A percentile compares a stretch with the other conserved stretches of the same genome.
phyloP scores from a whole-genome alignment of 2,888 invertebrate genomes.

The Pediacus dermestoides region DNA sequence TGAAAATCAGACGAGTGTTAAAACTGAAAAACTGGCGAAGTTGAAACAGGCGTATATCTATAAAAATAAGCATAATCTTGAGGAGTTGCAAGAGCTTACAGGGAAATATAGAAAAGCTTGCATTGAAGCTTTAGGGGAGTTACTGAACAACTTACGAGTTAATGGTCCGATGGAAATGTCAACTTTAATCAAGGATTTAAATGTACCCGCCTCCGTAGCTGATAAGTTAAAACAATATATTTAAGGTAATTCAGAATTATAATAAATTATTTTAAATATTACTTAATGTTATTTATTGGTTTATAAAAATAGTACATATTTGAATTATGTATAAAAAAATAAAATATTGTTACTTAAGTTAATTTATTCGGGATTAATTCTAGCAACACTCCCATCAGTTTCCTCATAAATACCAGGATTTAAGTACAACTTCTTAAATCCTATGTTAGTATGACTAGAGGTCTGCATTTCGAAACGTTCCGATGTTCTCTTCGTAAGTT shows the following conservation, averaged over 20 bases:
- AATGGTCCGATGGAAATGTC: constrained; percentile 49
- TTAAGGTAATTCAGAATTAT: constrained; percentile 9
- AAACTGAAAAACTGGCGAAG: constrained; percentile 24
- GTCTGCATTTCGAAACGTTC: constrained; percentile 54
- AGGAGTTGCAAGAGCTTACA: constrained; percentile 52
- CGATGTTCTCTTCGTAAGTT: constrained; percentile 48
- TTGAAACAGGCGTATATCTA: constrained; percentile 29
- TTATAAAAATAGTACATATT: too few species aligned
- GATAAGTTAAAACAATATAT: constrained; percentile 12
- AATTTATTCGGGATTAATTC: too few species aligned
- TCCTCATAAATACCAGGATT: constrained; percentile 59
- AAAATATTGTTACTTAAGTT: too few species aligned
- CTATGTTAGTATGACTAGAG: constrained; percentile 60
- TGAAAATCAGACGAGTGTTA: constrained; percentile 23
- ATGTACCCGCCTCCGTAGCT: constrained; percentile 46
- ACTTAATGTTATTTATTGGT: too few species aligned
- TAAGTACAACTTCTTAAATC: constrained; percentile 63
- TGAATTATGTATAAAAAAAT: too few species aligned
- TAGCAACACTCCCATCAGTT: neutral
- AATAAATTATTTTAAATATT: too few species aligned
- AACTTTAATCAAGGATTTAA: constrained; percentile 51
- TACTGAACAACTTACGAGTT: constrained; percentile 51
- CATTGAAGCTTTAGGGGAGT: constrained; percentile 53
- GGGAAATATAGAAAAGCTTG: constrained; percentile 57
- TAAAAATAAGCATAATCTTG: constrained; percentile 47